Base-by-base conservation (phyloP, 2,888 invertebrate species). In the Tiliacea citrago region DNA sequence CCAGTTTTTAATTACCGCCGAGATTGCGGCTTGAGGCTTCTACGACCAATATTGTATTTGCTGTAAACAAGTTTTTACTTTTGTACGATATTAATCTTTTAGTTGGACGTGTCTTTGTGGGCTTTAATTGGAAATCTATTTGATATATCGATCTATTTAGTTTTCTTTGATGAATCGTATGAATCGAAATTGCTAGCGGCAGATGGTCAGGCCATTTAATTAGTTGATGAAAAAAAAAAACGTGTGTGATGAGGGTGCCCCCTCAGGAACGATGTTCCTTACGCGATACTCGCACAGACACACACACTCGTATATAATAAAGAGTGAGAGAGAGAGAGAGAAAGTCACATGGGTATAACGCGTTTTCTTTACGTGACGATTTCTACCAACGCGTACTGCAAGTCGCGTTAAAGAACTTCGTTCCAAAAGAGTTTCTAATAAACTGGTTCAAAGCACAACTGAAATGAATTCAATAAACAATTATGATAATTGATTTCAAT, bases 1-100 rank as follows among this genome's bases (percentile, higher is more conserved):
- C 87, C 84, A 91, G 91, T 91, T 93, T 93, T 94, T 94, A 94
- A 94, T 94, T 93, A 94, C 89, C 81, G 84, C 69, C 84, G 88
- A 91, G 91, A 92, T 92, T 92, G 91, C 91, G 88, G 77, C 70
- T 73, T 21, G 73, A 58, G 71, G 62, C 77, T 74, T 84, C 68
- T 85, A 77, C 82, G 75, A 87, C 89, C 84, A 84, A 82, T 83
- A 83, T 83, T 88, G 83, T 88, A 83, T 89, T 90, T 89, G 87
- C 83, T 86, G 87, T 89, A 88, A 89, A 88, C 86, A 88, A 88
- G 82, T 87, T 88, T 83, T 82, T 88, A 88, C 87, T 85, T 79
- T 82, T 82, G 60, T 72, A 71, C 77, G 72, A 83, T 86, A 87
- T 88, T 88, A 86, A 83, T 86, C 73, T 85, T 81, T 79, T 75